A percentile compares a stretch with the other conserved stretches of the same genome.
These are phyloP conservation scores for Callospermophilus lateralis DNA, from an alignment of 2,113 vertebrate species.

Conservation along the genomic window DNA sequence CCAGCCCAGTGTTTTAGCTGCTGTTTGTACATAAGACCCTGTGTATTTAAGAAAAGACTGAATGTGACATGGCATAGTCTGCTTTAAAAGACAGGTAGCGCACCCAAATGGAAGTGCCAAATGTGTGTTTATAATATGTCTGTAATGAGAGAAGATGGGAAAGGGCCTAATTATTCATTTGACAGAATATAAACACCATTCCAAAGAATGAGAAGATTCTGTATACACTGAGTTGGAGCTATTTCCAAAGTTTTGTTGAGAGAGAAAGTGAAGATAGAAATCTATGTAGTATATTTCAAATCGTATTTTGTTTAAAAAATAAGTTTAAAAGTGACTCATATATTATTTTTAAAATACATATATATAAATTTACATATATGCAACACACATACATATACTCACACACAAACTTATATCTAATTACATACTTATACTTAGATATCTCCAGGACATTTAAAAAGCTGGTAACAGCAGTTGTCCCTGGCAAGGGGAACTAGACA, in stretches of 20 bases:
- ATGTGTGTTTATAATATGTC: neutral
- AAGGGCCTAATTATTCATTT: neutral
- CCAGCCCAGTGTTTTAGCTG: neutral
- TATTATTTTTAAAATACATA: neutral
- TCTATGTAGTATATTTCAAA: neutral
- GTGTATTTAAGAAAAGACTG: neutral
- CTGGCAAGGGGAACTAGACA: neutral
- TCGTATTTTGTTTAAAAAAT: slow-evolving; percentile 1
- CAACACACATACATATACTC: neutral
- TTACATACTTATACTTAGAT: neutral
- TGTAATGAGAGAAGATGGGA: neutral
- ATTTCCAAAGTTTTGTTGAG: slow-evolving; percentile 21
- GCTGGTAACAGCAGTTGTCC: neutral
- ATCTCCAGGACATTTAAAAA: neutral
- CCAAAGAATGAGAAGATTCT: slow-evolving; percentile 1
- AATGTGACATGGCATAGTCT: neutral
- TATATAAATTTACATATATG: neutral
- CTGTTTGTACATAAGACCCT: neutral
- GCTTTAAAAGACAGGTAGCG: neutral
- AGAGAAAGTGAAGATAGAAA: neutral
- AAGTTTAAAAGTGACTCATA: neutral
- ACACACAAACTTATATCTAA: neutral
- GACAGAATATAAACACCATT: neutral
- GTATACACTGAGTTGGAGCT: neutral
- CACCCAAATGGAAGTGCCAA: neutral